Evolutionary conservation across 2,797 vertebrate genomes (phyloP).

Genomic region (Pelochelys cantorii): DNA sequence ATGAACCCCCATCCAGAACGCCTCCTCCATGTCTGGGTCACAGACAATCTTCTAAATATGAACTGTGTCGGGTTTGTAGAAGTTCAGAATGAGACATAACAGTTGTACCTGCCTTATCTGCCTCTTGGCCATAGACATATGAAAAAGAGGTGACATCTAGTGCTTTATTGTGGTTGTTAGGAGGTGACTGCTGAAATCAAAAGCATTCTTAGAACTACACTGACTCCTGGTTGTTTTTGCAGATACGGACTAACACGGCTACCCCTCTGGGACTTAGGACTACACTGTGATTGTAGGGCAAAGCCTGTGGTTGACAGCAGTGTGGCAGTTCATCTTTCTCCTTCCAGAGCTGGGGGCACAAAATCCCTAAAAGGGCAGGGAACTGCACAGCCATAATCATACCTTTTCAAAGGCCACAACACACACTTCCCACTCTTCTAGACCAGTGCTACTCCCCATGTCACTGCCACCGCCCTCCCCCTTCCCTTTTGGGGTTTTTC

Average conservation of each 20-base stretch:
- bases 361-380: neutral
- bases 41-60: neutral
- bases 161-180: neutral
- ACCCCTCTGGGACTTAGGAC: neutral
- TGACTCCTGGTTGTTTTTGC: neutral
- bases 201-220: neutral
- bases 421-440: neutral
- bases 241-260: too few species aligned
- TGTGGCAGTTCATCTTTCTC: neutral
- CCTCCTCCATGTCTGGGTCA: neutral
- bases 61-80: neutral
- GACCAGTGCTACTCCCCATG: neutral
- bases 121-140: neutral
- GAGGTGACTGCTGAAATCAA: neutral
- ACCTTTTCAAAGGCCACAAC: neutral
- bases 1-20: neutral
- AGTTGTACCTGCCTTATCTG: neutral
- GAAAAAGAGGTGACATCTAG: neutral
- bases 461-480: neutral
- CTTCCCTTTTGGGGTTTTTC: neutral
- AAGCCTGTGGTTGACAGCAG: neutral
- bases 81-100: neutral
- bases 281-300: neutral
- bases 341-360: neutral
- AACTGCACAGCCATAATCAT: fast-evolving